Percentiles rank a stretch among this genome's conserved stretches.
These are phyloP conservation scores for Brachyistius frenatus DNA, from an alignment of 2,113 vertebrate species.

Conservation along the genomic window DNA sequence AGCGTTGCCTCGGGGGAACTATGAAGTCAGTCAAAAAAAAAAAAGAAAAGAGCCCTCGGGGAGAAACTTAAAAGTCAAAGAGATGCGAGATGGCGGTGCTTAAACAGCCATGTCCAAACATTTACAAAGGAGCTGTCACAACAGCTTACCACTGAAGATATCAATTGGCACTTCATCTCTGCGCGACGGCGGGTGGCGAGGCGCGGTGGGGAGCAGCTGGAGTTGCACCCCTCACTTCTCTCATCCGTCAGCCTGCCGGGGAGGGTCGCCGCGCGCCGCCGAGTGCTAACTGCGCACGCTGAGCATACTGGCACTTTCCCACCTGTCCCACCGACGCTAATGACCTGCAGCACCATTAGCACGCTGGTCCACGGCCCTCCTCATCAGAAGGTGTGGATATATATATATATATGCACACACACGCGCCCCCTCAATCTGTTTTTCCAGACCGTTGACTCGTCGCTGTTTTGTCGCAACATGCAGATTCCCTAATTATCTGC, in stretches of 20 bases:
- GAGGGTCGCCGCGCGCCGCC: neutral
- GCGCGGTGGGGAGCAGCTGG: conserved; percentile 52
- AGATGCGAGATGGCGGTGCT: conserved; percentile 46
- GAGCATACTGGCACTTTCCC: conserved; percentile 30
- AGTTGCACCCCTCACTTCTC: conserved; percentile 31
- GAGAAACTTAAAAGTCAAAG: conserved; percentile 56
- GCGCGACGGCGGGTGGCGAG: conserved; percentile 29
- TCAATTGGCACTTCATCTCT: conserved; percentile 62
- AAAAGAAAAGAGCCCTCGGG: conserved; percentile 12
- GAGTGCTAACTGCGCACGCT: conserved; percentile 54
- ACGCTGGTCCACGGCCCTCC: conserved; percentile 20
- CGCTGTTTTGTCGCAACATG: conserved; percentile 25
- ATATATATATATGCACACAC: neutral
- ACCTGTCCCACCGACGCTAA: conserved; percentile 59
- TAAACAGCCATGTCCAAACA: conserved; percentile 63
- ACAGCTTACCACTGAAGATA: conserved; percentile 59
- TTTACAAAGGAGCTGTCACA: conserved; percentile 73
- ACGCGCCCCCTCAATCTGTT: conserved; percentile 6
- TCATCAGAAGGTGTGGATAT: conserved; percentile 15
- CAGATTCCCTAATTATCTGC: conserved; percentile 52
- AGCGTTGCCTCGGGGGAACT: conserved; percentile 12
- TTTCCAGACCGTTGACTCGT: conserved; percentile 21
- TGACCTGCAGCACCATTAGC: conserved; percentile 48
- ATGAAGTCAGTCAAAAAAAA: conserved; percentile 9
- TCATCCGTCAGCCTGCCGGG: conserved; percentile 57